Percentiles rank a stretch among this genome's conserved stretches.
These are phyloP conservation scores for Cremastobaeus sp. DNA, from an alignment of 2,888 invertebrate genomes.

Conservation along the genomic window DNA sequence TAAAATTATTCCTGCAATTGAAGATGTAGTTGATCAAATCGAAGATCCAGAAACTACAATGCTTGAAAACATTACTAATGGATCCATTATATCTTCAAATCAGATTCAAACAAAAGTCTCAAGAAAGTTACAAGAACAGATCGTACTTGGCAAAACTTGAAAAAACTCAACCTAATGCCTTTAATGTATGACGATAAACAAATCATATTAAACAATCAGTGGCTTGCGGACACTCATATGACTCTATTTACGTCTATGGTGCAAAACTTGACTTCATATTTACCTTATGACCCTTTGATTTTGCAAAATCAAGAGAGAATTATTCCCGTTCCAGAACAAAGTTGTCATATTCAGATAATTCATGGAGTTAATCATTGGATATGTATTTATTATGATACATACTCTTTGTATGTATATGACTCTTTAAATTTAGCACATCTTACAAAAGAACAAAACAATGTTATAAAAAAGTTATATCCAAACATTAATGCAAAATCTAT, in stretches of 20 bases:
- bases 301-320: slow-evolving; percentile 1
- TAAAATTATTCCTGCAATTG: no score
- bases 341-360: slow-evolving; percentile 13
- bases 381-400: no score
- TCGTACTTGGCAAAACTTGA: no score
- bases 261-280: no score
- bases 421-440: slow-evolving; percentile 6
- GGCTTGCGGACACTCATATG: not conserved
- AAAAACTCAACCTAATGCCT: not conserved
- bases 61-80: no score
- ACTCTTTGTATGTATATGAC: no score
- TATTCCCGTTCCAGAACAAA: not conserved
- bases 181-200: not conserved
- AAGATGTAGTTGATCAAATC: no score
- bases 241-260: slow-evolving; percentile 5
- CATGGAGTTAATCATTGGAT: no score
- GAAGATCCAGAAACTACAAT: no score
- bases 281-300: slow-evolving; percentile 14
- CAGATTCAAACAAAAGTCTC: no score
- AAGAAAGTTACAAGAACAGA: no score
- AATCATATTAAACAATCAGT: not conserved
- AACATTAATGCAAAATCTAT: slow-evolving; percentile 1
- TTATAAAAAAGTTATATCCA: slow-evolving; percentile 17
- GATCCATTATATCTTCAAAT: no score
- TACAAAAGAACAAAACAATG: slow-evolving; percentile 1